Evolutionary conservation across 1,140 invertebrate genomes (phyloP).

Genomic region (Sarcophaga bullata): DNA sequence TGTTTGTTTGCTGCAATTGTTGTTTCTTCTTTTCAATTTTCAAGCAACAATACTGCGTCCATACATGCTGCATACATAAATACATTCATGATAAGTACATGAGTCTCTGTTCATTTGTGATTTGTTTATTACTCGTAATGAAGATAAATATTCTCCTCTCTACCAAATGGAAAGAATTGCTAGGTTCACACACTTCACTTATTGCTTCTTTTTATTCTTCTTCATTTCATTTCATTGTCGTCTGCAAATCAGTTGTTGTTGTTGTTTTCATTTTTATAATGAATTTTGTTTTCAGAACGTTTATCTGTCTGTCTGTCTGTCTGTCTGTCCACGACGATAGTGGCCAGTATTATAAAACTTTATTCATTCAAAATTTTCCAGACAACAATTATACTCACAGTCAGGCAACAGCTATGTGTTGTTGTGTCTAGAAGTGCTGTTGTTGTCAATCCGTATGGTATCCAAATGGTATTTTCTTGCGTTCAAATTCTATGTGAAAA

Average conservation of each 20-base stretch:
- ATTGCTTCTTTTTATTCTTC: not conserved
- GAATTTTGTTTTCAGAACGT: too few relatives aligned
- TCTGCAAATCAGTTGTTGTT: too few relatives aligned
- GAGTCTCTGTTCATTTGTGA: slow-evolving; percentile 31
- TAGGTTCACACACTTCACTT: slow-evolving; percentile 16
- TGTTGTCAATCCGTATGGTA: not conserved
- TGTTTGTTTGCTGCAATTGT: slow-evolving; percentile 17
- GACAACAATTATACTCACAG: not conserved
- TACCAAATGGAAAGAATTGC: slow-evolving; percentile 27
- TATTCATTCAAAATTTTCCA: not conserved
- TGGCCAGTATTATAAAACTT: not conserved
- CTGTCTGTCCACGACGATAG: not conserved
- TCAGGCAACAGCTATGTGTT: not conserved
- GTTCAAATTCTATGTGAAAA: not conserved
- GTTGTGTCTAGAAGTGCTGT: not conserved
- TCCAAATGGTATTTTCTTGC: not conserved
- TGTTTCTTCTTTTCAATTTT: not conserved
- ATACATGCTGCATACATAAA: too few relatives aligned
- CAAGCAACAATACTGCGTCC: too few relatives aligned
- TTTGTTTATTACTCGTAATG: slow-evolving; percentile 38
- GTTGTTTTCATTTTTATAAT: too few relatives aligned
- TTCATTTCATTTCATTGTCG: too few relatives aligned
- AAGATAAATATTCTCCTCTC: slow-evolving; percentile 13
- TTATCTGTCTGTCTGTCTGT: too few relatives aligned
- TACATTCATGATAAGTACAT: too few relatives aligned